These are phyloP conservation scores for Sinocyclocheilus grahami DNA, from an alignment of 2,113 vertebrate species.

Conservation along the genomic window DNA sequence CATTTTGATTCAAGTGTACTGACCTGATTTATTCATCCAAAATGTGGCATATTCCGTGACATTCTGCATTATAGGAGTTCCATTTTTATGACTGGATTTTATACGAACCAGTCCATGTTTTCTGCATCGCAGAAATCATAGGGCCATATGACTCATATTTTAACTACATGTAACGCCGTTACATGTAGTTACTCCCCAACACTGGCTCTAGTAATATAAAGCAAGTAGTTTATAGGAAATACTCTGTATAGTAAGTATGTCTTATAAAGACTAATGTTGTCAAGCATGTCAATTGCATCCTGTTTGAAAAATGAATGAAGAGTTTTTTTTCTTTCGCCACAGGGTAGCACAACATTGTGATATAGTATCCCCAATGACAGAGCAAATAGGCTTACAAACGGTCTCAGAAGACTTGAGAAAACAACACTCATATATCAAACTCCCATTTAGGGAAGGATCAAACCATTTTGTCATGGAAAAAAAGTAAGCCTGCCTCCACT, in stretches of 20 bases:
- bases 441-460: constrained; percentile 51
- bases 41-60: too few relatives aligned
- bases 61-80: too few relatives aligned
- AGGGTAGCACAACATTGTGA: constrained; percentile 39
- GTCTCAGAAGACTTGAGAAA: constrained; percentile 47
- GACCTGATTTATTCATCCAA: too few relatives aligned
- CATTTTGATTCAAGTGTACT: too few relatives aligned
- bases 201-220: neutral
- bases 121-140: too few relatives aligned
- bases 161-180: too few relatives aligned
- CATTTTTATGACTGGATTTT: too few relatives aligned
- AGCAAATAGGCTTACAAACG: constrained; percentile 21
- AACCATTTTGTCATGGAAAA: constrained; percentile 54
- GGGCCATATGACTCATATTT: too few relatives aligned
- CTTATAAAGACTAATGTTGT: neutral
- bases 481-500: constrained; percentile 45
- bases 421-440: constrained; percentile 52
- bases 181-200: too few relatives aligned
- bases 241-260: neutral
- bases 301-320: constrained; percentile 39
- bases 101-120: too few relatives aligned
- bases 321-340: neutral
- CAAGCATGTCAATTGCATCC: neutral
- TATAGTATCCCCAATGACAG: constrained; percentile 31
- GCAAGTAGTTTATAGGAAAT: neutral